These are phyloP conservation scores for Oostethus manadensis DNA, from an alignment of 2,113 vertebrate species.

Conservation along the genomic window DNA sequence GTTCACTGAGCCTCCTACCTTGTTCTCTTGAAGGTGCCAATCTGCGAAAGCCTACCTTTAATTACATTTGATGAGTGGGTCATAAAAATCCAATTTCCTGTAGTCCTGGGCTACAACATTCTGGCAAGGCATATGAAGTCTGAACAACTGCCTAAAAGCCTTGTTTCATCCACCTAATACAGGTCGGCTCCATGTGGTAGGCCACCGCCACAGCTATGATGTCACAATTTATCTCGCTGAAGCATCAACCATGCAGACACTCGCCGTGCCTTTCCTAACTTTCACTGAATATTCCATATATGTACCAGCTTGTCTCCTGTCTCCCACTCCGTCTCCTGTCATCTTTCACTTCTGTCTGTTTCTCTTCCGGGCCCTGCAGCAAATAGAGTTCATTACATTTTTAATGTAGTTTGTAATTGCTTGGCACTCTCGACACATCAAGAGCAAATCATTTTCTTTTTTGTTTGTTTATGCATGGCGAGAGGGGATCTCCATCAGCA, in stretches of 20 bases:
- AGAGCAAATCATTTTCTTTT: conserved; percentile 39
- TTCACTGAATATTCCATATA: not conserved
- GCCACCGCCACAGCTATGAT: too few species aligned
- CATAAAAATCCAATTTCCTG: conserved; percentile 58
- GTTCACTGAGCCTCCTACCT: conserved; percentile 15
- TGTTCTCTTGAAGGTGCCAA: conserved; percentile 16
- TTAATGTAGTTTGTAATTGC: conserved; percentile 61
- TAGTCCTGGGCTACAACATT: conserved; percentile 7
- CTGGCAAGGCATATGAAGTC: not conserved
- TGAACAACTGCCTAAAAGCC: not conserved
- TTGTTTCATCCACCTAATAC: not conserved
- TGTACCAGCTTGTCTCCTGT: not conserved
- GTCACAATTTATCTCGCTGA: too few species aligned
- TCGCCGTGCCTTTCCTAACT: too few species aligned
- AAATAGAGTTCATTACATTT: conserved; percentile 57
- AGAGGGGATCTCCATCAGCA: conserved; percentile 31
- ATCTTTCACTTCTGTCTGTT: conserved; percentile 1
- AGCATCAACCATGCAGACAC: too few species aligned
- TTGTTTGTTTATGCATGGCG: conserved; percentile 24
- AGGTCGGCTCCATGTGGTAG: not conserved
- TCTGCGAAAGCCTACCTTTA: conserved; percentile 52
- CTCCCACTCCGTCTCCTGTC: not conserved
- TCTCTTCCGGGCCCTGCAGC: conserved; percentile 28
- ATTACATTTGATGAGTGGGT: conserved; percentile 64
- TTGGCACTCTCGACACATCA: conserved; percentile 45